A percentile compares a stretch with the other conserved stretches of the same genome.
Conservation (phyloP, 2,888 invertebrate species). For the Orchestes rusci region DNA sequence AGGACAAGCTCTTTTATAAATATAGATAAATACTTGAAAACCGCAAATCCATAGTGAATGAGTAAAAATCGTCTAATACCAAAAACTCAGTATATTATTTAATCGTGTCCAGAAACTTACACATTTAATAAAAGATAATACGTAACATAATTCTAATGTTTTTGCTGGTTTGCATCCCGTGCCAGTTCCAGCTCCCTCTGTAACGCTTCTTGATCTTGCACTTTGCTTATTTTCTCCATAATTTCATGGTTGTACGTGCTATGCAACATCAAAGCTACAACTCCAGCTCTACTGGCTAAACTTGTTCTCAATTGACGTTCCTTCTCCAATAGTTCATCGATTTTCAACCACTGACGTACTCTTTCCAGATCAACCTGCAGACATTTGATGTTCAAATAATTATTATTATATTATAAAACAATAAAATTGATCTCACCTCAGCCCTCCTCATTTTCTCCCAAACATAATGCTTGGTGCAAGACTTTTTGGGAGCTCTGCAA, state of each 20-base stretch:
- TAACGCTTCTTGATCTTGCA: conserved; percentile 48
- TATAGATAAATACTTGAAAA: no score
- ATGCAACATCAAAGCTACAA: conserved; percentile 90
- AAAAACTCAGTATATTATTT: no score
- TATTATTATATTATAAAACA: no score
- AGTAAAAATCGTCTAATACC: no score
- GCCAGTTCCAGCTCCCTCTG: conserved; percentile 43
- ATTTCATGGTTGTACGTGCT: conserved; percentile 93
- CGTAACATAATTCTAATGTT: no score
- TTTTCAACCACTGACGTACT: conserved; percentile 84
- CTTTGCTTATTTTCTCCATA: conserved; percentile 63
- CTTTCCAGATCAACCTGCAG: conserved; percentile 83
- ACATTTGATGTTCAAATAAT: not conserved
- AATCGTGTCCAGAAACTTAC: no score
- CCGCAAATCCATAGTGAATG: no score
- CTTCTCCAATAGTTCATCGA: conserved; percentile 91
- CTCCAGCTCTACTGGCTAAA: conserved; percentile 77
- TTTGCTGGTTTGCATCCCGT: conserved; percentile 13
- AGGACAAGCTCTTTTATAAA: no score
- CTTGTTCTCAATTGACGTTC: conserved; percentile 76
- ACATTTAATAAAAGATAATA: no score
- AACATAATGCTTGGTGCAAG: conserved; percentile 83
- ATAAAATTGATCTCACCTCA: conserved; percentile 53
- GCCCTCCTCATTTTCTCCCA: conserved; percentile 95
- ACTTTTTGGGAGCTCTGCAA: conserved; percentile 83